Evolutionary conservation across 2,797 vertebrate genomes (phyloP), one percentile per base, ranked within the genome.

Genomic region (Lateolabrax maculatus): DNA sequence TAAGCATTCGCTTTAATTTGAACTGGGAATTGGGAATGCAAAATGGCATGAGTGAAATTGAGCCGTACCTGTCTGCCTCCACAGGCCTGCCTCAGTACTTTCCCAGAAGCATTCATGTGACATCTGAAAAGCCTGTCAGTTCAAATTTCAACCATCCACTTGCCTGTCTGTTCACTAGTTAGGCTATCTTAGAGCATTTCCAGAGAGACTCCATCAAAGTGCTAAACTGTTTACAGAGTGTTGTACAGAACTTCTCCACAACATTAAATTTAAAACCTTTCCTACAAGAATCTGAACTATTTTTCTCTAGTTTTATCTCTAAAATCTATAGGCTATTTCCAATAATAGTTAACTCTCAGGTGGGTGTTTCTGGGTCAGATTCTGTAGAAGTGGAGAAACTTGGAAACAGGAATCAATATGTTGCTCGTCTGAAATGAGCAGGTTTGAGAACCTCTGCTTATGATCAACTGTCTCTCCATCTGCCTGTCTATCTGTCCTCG

Each of bases 361-460:
- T 80, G 66, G 74, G 81, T 55, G 62, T 87, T 83, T 80, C 71
- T 46, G 79, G 68, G 75, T 80, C 75, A 84, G 75, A 77, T 69
- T 52, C 67, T 76, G 58, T 31, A 39, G 57, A 81, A 75, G 78
- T 53, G 57, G 48, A 83, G 71, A 79, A 81, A 84, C 74, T 76
- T 65, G 46, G 37, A 83, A 71, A 73, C 11, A 16, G 13, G 23
- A 51, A 91, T 91, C 87, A 74, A 88, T 91, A 87, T 75, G 84
- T 67, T 64, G 71, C 76, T 90, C 73, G 9, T 63, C 65, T 79
- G 71, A 68, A 87, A 71, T 3, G 9, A 82, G 77, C 67, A 7
- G 75, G 84, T 85, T 82, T n/a, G 69, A 79, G 74, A 87, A 87
- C 86, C 82, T 87, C 87, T 87, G 76, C 90, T 88, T 84, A 79